Base-by-base conservation (phyloP, 64 coral and sea anemone species). In the Stichodactyla helianthus region DNA sequence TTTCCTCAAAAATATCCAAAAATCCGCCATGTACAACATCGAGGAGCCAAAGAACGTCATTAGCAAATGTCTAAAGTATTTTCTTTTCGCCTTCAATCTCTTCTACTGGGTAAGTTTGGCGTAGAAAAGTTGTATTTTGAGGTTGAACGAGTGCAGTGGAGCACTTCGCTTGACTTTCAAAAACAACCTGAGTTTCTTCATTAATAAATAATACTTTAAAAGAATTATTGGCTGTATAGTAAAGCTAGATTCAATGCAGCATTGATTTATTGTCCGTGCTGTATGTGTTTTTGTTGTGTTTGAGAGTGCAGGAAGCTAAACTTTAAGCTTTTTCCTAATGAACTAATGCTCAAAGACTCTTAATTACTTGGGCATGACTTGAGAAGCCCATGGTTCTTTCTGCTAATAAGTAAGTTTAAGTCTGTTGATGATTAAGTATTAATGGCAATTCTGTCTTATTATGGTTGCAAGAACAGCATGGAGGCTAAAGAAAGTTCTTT, bases 51-150 rank as follows among this genome's bases (percentile, higher is more conserved):
- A 84, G 22, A 55, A 84, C 13, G 83, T 84, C 50, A 68, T 92
- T 53, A 96, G 94, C 82, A 96, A 87, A 77, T 84, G 67, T 20
- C 80, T 96, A 11, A 96, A 96, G 70, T 96, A 96, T 28, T 84
- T 82, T 18, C 62, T 97, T 44, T 97, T 97, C 60, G 88, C 51
- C 16, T 97, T 97, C 59, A 97, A 97, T 61, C 76, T 97, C 10
- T 78, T 97, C 10, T 97, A 93, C 79, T 97, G 94, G 94, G 94
- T 97, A 90, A 93, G 94, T 93, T 55, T 87, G 20, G 55, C 13
- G 19, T 83, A 23, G 7, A 60, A 84, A 59, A 68, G 25, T 27
- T 7, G 28, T 44, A 44, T 35, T 76, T 50, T 74, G 68, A 74
- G n/a, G 10, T 27, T 11, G 68, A 74, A 83, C 54, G 26, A 55